These are phyloP conservation scores for Lanius collurio DNA, from an alignment of 2,113 vertebrate genomes.

Conservation along the genomic window DNA sequence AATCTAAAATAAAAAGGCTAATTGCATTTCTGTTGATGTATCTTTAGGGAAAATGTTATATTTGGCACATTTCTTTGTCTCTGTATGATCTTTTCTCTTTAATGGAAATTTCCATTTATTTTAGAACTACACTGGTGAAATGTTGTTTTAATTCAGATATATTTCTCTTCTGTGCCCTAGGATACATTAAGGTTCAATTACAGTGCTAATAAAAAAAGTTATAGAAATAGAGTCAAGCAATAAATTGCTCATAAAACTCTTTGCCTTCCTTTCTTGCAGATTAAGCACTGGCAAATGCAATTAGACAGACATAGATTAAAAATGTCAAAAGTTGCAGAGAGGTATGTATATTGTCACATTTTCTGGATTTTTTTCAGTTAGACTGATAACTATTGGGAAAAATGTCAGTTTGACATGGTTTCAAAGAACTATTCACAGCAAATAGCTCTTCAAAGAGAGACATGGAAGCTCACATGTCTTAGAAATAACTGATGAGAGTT, in stretches of 20 bases:
- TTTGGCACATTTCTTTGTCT: neutral
- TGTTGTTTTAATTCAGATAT: neutral
- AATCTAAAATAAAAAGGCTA: neutral
- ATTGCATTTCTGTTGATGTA: neutral
- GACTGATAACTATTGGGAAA: neutral
- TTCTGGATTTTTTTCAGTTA: slow-evolving; percentile 3
- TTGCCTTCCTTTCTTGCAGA: slow-evolving; percentile 79
- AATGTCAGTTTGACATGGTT: neutral
- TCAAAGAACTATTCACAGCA: neutral
- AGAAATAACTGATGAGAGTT: neutral
- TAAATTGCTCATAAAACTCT: neutral
- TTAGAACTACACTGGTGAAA: neutral
- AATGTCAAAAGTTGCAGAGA: slow-evolving; percentile 99
- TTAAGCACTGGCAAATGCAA: slow-evolving; percentile 97
- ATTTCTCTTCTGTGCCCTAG: neutral
- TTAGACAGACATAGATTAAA: slow-evolving; percentile 98
- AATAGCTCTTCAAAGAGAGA: neutral
- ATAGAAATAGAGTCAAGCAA: neutral
- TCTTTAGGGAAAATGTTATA: neutral
- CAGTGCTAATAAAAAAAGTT: slow-evolving; percentile 10
- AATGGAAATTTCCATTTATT: neutral
- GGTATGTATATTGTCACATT: slow-evolving; percentile 76
- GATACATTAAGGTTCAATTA: slow-evolving; percentile 16
- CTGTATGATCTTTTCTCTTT: neutral
- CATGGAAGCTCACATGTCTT: neutral